Evolutionary conservation across 2,888 invertebrate genomes (phyloP).

Genomic region (Oithona nana): DNA sequence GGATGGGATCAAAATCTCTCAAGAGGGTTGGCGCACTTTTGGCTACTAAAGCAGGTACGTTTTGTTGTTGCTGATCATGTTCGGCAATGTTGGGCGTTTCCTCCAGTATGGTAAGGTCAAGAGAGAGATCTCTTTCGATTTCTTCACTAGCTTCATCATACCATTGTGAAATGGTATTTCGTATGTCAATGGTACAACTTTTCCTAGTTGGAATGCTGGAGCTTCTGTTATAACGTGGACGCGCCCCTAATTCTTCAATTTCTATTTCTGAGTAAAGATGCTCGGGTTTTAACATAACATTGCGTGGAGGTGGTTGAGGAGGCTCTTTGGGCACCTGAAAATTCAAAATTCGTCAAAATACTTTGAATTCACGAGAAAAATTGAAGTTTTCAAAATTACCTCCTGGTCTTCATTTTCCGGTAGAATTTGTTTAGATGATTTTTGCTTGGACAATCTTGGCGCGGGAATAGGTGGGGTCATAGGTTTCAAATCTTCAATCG

Average conservation of each 20-base stretch:
- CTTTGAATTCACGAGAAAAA: too few relatives aligned
- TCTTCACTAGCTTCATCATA: conserved; percentile 12
- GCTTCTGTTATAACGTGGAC: neutral
- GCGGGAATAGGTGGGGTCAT: conserved; percentile 7
- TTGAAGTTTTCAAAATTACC: too few relatives aligned
- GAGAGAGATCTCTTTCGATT: conserved; percentile 8
- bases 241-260: too few relatives aligned
- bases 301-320: too few relatives aligned
- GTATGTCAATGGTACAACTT: conserved; percentile 1
- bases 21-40: neutral
- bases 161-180: conserved; percentile 9
- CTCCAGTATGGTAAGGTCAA: conserved; percentile 2
- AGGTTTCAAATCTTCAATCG: conserved; percentile 3
- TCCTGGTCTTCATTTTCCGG: too few relatives aligned
- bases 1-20: neutral
- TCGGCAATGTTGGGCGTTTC: too few relatives aligned
- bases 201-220: neutral
- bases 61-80: neutral
- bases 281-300: too few relatives aligned
- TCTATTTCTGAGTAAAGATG: too few relatives aligned
- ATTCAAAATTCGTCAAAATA: too few relatives aligned
- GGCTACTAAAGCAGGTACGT: neutral
- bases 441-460: conserved; percentile 2
- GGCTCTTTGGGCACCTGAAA: too few relatives aligned
- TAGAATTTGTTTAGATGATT: too few relatives aligned